These are phyloP conservation scores for Pelodiscus sinensis DNA, from an alignment of 2,113 vertebrate genomes.

Conservation along the genomic window DNA sequence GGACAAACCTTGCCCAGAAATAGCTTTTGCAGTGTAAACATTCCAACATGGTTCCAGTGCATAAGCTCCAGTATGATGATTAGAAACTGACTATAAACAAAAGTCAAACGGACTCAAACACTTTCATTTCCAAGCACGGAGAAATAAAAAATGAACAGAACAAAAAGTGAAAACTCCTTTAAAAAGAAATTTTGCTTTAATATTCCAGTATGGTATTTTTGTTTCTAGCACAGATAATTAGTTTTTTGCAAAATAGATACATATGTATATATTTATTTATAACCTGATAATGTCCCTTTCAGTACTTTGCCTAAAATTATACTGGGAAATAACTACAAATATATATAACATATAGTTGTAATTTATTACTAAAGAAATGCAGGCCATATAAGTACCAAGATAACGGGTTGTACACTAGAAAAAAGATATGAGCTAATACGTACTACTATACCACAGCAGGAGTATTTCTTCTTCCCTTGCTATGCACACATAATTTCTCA, in stretches of 20 bases:
- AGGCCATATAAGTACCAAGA: background rate
- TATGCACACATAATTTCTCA: fast-evolving
- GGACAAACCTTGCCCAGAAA: background rate
- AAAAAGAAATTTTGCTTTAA: background rate
- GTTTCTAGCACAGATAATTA: background rate
- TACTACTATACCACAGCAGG: background rate
- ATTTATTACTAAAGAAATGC: background rate
- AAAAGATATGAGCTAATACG: fast-evolving
- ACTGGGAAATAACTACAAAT: background rate
- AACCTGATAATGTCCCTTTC: background rate
- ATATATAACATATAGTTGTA: background rate
- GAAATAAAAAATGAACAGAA: background rate
- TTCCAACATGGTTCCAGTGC: fast-evolving
- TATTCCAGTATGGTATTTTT: background rate
- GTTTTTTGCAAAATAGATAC: background rate
- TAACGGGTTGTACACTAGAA: background rate
- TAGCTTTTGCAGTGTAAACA: background rate
- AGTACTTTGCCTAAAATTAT: background rate
- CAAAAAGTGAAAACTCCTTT: background rate
- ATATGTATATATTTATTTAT: background rate
- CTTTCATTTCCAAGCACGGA: conserved; percentile 11
- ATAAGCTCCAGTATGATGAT: background rate
- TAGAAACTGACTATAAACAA: conserved; percentile 30
- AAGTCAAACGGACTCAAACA: conserved; percentile 31
- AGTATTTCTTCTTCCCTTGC: background rate